Evolutionary conservation across 30 jellyfish, hydroid and myxozoan genomes (phyloP).

Genomic region (Hydra vulgaris): DNA sequence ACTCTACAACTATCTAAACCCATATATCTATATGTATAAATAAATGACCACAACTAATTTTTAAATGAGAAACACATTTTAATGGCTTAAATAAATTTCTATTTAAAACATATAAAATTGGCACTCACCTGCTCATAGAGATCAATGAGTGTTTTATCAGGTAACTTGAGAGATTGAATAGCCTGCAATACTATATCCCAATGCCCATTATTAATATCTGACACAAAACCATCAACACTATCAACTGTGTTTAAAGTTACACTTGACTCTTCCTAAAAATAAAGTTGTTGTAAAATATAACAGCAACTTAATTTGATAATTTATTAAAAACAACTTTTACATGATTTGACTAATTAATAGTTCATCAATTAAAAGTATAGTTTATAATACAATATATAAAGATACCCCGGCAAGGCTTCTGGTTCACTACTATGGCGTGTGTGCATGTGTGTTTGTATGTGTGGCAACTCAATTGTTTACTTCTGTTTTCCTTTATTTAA

Average conservation of each 20-base stretch:
- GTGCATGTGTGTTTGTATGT: no score
- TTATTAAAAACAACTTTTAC: background rate
- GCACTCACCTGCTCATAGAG: constrained; percentile 64
- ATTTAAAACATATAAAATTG: background rate
- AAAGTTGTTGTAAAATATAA: no score
- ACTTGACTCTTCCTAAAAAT: constrained; percentile 72
- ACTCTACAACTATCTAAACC: constrained; percentile 70
- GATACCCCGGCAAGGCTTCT: no score
- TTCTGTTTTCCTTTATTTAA: no score
- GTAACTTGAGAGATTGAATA: constrained; percentile 66
- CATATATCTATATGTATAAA: background rate
- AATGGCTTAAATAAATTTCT: background rate
- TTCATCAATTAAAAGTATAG: no score
- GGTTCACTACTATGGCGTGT: no score
- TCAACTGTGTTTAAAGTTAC: constrained; percentile 77
- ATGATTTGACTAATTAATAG: no score
- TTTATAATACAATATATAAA: no score
- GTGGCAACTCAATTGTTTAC: no score
- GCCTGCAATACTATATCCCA: constrained; percentile 95
- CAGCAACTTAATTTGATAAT: no score
- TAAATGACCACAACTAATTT: background rate
- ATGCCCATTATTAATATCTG: constrained; percentile 90
- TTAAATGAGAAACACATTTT: background rate
- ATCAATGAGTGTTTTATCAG: constrained; percentile 77
- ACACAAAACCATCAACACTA: constrained; percentile 77